Percentiles rank a stretch among this genome's conserved stretches.
phyloP scores from a whole-genome alignment of 2,797 vertebrate species.

The Okamejei kenojei region DNA sequence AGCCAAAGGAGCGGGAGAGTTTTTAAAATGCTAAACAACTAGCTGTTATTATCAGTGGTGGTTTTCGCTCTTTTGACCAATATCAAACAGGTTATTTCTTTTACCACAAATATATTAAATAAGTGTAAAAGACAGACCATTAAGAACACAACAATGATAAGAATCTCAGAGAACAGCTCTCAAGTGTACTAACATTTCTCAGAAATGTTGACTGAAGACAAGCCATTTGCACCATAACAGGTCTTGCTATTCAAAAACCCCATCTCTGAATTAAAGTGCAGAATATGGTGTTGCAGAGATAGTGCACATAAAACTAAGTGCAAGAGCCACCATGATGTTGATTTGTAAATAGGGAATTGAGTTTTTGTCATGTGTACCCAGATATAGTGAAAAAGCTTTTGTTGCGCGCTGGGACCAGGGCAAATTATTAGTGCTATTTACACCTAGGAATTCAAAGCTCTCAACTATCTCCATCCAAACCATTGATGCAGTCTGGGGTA shows the following conservation, averaged over 20 bases:
- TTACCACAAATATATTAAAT: neutral
- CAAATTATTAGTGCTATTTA: no score
- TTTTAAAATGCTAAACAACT: neutral
- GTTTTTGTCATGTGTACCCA: no score
- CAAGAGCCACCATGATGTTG: no score
- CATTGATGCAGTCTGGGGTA: no score
- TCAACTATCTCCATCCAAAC: no score
- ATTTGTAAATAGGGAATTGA: no score
- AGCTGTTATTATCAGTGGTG: neutral
- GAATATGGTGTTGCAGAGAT: no score
- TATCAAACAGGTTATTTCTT: neutral
- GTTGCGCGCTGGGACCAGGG: no score
- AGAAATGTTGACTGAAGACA: neutral
- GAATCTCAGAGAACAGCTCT: neutral
- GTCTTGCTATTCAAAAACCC: neutral
- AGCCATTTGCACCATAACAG: neutral
- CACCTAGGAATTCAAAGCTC: no score
- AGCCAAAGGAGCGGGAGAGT: neutral
- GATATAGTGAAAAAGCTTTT: no score
- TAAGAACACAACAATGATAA: neutral
- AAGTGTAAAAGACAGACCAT: neutral
- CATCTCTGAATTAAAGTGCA: neutral
- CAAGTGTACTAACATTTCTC: neutral
- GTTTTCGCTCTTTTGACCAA: neutral
- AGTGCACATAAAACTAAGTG: no score